These are phyloP conservation scores for Falco naumanni DNA, from an alignment of 2,797 vertebrate species.

Conservation along the genomic window DNA sequence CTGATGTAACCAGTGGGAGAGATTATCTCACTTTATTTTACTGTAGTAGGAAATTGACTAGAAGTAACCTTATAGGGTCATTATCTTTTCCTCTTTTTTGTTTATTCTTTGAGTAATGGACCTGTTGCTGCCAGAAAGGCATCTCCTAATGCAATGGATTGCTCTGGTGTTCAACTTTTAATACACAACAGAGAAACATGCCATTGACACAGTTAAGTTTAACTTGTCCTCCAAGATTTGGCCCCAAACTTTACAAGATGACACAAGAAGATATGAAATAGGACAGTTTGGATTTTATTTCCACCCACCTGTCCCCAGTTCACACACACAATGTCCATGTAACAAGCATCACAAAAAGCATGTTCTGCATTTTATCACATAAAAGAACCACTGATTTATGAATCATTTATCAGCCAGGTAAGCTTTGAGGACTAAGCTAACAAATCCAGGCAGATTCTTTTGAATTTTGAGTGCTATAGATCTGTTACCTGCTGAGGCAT, in stretches of 20 bases:
- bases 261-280: not conserved
- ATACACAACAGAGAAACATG: not conserved
- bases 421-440: not conserved
- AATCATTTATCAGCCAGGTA: not conserved
- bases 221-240: not conserved
- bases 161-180: not conserved
- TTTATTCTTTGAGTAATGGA: not conserved
- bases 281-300: not conserved
- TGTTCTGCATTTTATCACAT: not conserved
- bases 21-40: not conserved
- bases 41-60: not conserved
- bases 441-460: not conserved
- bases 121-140: not conserved
- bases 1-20: not conserved
- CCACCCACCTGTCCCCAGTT: accelerated
- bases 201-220: not conserved
- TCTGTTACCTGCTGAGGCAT: slow-evolving; percentile 93
- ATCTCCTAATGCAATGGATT: not conserved
- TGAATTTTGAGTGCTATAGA: not conserved
- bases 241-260: not conserved
- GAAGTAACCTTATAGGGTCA: not conserved
- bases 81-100: not conserved
- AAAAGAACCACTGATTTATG: not conserved
- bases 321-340: not conserved
- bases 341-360: not conserved